phyloP scores from a whole-genome alignment of 2,113 vertebrate genomes.

The Mustelus asterias region DNA sequence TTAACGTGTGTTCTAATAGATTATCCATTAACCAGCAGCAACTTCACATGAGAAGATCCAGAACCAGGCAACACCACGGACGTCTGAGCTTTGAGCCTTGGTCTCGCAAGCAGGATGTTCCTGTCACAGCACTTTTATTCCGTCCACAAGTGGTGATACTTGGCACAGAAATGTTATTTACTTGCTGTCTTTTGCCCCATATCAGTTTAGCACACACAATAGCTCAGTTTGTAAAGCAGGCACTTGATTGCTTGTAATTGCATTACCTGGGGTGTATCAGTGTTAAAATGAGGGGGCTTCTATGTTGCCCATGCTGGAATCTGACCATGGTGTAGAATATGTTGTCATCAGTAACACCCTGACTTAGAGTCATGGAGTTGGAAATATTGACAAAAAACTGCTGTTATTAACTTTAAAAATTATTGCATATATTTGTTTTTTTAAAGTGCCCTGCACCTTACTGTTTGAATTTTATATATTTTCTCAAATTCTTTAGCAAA shows the following conservation, averaged over 20 bases:
- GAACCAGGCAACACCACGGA: background rate
- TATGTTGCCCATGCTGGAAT: background rate
- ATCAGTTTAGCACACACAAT: background rate
- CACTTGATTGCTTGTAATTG: background rate
- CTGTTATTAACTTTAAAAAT: background rate
- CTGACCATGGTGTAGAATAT: background rate
- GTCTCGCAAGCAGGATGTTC: background rate
- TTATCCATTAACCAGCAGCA: conserved; percentile 2
- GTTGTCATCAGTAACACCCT: background rate
- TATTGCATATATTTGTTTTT: background rate
- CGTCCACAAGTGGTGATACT: background rate
- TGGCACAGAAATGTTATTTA: background rate
- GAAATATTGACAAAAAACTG: background rate
- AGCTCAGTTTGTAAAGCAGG: background rate
- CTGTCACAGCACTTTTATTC: background rate
- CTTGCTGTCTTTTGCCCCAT: background rate
- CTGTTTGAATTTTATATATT: background rate
- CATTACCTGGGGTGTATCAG: background rate
- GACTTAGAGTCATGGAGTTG: background rate
- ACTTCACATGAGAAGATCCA: background rate
- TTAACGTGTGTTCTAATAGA: background rate
- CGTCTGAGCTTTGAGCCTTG: background rate
- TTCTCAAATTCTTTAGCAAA: background rate
- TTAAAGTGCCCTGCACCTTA: background rate
- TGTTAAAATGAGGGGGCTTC: background rate